Percentiles rank a stretch among this genome's conserved stretches.
phyloP scores from a whole-genome alignment of 1,140 invertebrate genomes.

The Araneus ventricosus region DNA sequence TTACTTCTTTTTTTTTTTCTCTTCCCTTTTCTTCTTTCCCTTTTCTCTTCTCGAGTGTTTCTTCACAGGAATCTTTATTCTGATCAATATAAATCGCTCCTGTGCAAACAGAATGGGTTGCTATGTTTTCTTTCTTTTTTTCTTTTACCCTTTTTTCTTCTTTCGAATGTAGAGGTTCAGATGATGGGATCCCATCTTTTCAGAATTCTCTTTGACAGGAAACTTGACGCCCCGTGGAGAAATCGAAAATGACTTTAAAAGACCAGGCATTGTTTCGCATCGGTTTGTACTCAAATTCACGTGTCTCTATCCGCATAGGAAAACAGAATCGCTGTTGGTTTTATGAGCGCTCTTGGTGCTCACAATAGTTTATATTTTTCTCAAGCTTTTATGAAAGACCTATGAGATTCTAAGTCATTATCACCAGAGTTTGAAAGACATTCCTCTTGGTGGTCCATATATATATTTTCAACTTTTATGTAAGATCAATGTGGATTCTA shows the following conservation, averaged over 20 bases:
- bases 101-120: conserved; percentile 58
- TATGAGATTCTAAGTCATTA: too few relatives aligned
- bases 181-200: neutral
- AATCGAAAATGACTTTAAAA: conserved; percentile 32
- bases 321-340: neutral
- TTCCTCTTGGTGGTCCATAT: too few relatives aligned
- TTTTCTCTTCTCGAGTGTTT: conserved; percentile 53
- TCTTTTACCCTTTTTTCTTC: conserved; percentile 6
- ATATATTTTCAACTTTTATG: too few relatives aligned
- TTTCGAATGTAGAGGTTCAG: neutral
- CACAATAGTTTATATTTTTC: too few relatives aligned
- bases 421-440: too few relatives aligned
- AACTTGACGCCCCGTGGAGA: neutral
- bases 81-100: conserved; percentile 71
- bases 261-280: conserved; percentile 26
- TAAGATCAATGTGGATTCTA: too few relatives aligned
- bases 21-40: neutral
- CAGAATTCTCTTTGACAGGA: conserved; percentile 1
- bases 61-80: conserved; percentile 69
- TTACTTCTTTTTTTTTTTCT: neutral
- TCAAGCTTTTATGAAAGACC: too few relatives aligned
- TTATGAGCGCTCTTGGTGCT: neutral
- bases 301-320: neutral
- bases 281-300: neutral
- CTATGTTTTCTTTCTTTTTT: conserved; percentile 51